phyloP scores from a whole-genome alignment of 1,140 invertebrate species.

The Heliconius eleuchia region DNA sequence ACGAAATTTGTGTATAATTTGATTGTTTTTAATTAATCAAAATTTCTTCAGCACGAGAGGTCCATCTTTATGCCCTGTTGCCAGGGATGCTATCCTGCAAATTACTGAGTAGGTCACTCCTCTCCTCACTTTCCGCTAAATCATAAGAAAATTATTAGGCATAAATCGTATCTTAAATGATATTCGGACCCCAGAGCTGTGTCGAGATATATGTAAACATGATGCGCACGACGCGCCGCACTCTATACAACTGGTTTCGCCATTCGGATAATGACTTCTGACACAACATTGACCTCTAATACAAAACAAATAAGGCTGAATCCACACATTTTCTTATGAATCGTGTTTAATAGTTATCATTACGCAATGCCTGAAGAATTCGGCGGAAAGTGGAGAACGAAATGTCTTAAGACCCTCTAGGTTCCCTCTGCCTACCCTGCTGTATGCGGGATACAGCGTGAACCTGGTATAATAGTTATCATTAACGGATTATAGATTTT shows the following conservation, averaged over 20 bases:
- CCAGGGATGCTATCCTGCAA: no score
- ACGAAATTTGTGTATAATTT: not conserved
- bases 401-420: no score
- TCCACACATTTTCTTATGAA: not conserved
- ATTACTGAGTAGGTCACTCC: no score
- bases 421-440: no score
- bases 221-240: conserved; percentile 20
- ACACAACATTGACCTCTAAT: conserved; percentile 41
- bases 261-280: conserved; percentile 40
- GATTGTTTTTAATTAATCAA: not conserved
- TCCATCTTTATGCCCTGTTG: no score
- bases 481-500: not conserved
- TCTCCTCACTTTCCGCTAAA: no score
- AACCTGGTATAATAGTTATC: not conserved
- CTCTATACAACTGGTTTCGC: conserved; percentile 33
- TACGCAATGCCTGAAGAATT: not conserved
- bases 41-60: no score
- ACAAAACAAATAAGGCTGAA: conserved; percentile 28
- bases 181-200: not conserved
- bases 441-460: no score
- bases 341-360: not conserved
- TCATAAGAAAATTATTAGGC: not conserved
- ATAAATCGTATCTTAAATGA: not conserved
- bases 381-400: no score
- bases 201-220: conserved; percentile 14